Conservation (phyloP, 2,113 vertebrate genomes). For the Chroicocephalus ridibundus region DNA sequence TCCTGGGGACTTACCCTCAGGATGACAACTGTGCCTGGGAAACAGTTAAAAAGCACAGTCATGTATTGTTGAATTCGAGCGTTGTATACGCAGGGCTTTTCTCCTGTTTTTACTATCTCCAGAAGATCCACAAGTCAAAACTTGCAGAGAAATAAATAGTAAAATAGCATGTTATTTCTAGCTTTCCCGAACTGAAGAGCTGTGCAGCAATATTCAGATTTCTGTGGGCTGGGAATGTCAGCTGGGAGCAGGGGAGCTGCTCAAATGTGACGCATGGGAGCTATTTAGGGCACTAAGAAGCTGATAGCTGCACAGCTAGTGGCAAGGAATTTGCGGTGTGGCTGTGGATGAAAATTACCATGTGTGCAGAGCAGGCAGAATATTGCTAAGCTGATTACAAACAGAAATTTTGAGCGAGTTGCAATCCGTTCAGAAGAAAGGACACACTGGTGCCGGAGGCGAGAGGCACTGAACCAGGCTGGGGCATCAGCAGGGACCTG, state of each 20-base stretch:
- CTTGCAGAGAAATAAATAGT: background rate
- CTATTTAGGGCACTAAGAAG: constrained; percentile 19
- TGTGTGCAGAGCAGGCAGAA: background rate
- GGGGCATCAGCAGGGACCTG: background rate
- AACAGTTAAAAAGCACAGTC: background rate
- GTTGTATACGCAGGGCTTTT: background rate
- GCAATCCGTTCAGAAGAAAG: background rate
- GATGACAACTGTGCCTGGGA: background rate
- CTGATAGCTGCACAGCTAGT: background rate
- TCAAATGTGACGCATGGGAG: background rate
- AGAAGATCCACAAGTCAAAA: background rate
- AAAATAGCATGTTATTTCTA: background rate
- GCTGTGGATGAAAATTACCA: background rate
- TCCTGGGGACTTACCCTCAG: background rate
- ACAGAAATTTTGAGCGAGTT: background rate
- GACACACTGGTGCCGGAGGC: rapidly evolving
- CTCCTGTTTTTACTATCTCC: background rate
- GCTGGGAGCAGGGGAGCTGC: background rate
- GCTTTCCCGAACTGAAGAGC: background rate
- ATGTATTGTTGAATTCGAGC: background rate
- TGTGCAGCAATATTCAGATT: background rate
- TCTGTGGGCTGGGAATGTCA: constrained; percentile 18
- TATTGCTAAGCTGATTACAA: background rate
- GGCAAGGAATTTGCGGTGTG: background rate
- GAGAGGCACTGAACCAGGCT: background rate